Evolutionary conservation across 1,140 invertebrate species (phyloP).

Genomic region (Rhopalosiphum maidis): DNA sequence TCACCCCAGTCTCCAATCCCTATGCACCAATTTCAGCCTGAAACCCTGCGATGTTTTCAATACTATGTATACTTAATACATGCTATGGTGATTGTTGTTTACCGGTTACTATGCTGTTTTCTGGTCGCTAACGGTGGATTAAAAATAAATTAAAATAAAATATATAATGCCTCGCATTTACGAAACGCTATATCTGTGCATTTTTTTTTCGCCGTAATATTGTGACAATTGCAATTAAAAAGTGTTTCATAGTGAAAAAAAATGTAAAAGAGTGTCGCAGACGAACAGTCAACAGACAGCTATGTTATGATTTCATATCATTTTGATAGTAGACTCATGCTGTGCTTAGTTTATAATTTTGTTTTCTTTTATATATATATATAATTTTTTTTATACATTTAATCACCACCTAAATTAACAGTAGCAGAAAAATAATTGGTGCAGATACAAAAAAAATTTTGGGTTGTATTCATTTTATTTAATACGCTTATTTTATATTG

Average conservation of each 20-base stretch:
- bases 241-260: constrained; percentile 55
- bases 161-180: constrained; percentile 55
- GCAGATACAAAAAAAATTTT: constrained; percentile 50
- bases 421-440: constrained; percentile 55
- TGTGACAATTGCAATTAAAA: constrained; percentile 49
- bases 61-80: constrained; percentile 44
- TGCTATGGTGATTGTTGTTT: constrained; percentile 56
- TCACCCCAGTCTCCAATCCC: not conserved
- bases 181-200: constrained; percentile 50
- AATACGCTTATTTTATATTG: constrained; percentile 53
- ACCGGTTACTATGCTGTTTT: constrained; percentile 54
- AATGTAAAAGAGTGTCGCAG: constrained; percentile 34
- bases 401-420: constrained; percentile 52
- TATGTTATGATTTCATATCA: constrained; percentile 53
- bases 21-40: constrained; percentile 49
- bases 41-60: constrained; percentile 50
- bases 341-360: constrained; percentile 55
- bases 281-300: constrained; percentile 39
- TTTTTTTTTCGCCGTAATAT: constrained; percentile 51
- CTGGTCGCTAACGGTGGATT: constrained; percentile 54
- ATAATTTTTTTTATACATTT: constrained; percentile 8
- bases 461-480: constrained; percentile 56
- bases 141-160: constrained; percentile 31
- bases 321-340: constrained; percentile 53
- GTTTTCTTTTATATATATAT: constrained; percentile 15